A percentile compares a stretch with the other conserved stretches of the same genome.
Conservation (phyloP, 2,888 invertebrate species). For the Lasioglossum figueresi region DNA sequence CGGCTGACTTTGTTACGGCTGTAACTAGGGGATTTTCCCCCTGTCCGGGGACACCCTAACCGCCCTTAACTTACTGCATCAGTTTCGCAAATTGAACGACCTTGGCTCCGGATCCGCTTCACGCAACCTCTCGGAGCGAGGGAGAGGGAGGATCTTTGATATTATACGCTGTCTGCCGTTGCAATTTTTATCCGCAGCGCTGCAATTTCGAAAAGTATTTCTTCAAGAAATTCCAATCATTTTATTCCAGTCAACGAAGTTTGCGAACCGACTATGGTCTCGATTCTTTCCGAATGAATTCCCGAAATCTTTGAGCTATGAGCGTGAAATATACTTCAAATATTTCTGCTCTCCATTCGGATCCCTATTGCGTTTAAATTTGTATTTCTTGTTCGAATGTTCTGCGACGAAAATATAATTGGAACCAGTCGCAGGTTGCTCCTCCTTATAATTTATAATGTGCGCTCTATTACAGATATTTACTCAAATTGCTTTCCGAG, state of each 20-base stretch:
- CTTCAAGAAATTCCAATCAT: conserved; percentile 8
- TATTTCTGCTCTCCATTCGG: background rate
- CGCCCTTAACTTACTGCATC: conserved; percentile 47
- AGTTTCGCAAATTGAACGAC: conserved; percentile 57
- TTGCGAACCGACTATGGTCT: background rate
- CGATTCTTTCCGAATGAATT: background rate
- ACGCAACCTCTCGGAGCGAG: background rate
- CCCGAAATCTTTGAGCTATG: background rate
- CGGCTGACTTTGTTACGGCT: conserved; percentile 55
- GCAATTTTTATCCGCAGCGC: background rate
- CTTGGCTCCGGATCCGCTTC: conserved; percentile 31
- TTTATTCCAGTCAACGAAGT: background rate
- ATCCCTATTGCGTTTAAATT: background rate
- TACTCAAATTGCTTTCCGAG: too few species aligned
- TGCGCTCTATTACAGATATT: background rate
- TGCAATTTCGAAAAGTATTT: background rate
- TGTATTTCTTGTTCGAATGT: background rate
- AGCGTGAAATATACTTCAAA: background rate
- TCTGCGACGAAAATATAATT: background rate
- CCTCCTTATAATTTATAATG: background rate
- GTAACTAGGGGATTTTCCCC: conserved; percentile 57
- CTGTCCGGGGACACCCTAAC: conserved; percentile 54
- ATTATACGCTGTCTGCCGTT: conserved; percentile 6
- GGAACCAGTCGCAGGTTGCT: background rate
- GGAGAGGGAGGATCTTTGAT: background rate